These are phyloP conservation scores for Argyra leucocephala DNA, from an alignment of 2,888 invertebrate genomes.

Conservation along the genomic window DNA sequence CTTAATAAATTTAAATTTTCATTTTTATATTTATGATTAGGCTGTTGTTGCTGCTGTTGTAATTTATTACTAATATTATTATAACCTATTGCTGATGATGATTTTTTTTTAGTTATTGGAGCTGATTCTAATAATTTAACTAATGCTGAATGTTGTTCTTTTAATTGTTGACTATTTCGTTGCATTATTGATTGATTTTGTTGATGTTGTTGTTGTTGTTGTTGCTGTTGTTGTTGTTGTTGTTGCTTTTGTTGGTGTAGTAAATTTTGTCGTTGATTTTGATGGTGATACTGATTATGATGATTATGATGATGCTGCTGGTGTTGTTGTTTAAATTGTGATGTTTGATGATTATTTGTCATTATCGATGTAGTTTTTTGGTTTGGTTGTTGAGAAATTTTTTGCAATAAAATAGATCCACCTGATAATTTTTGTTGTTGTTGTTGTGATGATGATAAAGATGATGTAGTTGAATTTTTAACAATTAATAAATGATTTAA, in stretches of 20 bases:
- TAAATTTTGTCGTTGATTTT: slow-evolving; percentile 16
- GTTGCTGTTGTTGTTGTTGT: slow-evolving; percentile 25
- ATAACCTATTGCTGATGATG: slow-evolving; percentile 15
- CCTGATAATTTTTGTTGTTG: background rate
- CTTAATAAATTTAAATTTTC: background rate
- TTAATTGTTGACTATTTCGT: slow-evolving; percentile 43
- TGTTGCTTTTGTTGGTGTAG: slow-evolving; percentile 18
- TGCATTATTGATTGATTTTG: slow-evolving; percentile 18
- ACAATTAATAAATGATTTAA: background rate
- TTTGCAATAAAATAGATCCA: slow-evolving; percentile 19
- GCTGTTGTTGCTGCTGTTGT: slow-evolving; percentile 19
- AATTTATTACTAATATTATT: background rate
- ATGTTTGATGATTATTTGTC: slow-evolving; percentile 12
- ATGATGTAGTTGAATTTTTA: slow-evolving; percentile 3
- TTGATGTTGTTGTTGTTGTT: slow-evolving; percentile 25
- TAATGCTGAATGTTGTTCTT: slow-evolving; percentile 55
- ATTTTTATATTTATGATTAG: slow-evolving; percentile 25
- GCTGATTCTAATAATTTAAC: slow-evolving; percentile 55
- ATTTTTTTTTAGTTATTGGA: slow-evolving; percentile 32
- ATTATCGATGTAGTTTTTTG: slow-evolving; percentile 27
- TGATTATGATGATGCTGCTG: slow-evolving; percentile 26
- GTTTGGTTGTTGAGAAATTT: slow-evolving; percentile 23
- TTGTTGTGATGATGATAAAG: slow-evolving; percentile 7
- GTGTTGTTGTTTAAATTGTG: background rate
- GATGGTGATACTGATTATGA: slow-evolving; percentile 15